Evolutionary conservation across 2,888 invertebrate genomes (phyloP).

Genomic region (Drosophila meridionalis): DNA sequence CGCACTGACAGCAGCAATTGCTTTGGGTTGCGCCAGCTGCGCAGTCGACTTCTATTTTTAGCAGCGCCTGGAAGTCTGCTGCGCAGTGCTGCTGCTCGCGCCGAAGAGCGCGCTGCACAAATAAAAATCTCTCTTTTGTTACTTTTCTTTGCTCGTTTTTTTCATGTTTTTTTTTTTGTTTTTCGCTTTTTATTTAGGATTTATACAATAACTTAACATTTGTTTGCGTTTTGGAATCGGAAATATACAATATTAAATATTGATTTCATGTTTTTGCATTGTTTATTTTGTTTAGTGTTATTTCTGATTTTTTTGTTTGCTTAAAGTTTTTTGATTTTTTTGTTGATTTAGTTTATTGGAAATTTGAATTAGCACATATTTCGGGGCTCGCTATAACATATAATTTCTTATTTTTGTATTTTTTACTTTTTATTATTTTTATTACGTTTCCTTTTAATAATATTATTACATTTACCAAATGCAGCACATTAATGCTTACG

Average conservation of each 20-base stretch:
- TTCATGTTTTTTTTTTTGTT: conserved; percentile 33
- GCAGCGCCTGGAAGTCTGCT: conserved; percentile 36
- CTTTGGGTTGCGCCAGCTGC: neutral
- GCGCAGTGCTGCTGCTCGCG: neutral
- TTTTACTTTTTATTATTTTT: conserved; percentile 21
- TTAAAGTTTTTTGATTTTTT: conserved; percentile 40
- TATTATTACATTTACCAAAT: conserved; percentile 70
- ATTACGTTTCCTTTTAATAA: conserved; percentile 34
- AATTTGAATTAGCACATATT: conserved; percentile 53
- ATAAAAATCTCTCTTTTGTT: conserved; percentile 6
- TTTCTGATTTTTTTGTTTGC: conserved; percentile 34
- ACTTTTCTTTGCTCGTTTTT: conserved; percentile 33
- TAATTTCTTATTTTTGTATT: conserved; percentile 20
- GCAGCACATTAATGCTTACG: conserved; percentile 74
- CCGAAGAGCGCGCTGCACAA: conserved; percentile 18
- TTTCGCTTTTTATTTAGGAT: conserved; percentile 67
- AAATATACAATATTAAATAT: conserved; percentile 83
- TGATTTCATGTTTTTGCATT: conserved; percentile 61
- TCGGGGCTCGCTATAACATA: conserved; percentile 46
- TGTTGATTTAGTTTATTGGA: conserved; percentile 30
- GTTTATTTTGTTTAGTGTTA: conserved; percentile 26
- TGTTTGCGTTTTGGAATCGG: conserved; percentile 74
- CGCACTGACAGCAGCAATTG: conserved; percentile 3
- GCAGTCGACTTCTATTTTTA: neutral
- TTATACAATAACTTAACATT: conserved; percentile 80